Evolutionary conservation across 2,797 vertebrate species (phyloP).

Genomic region (Parauchenoglanis ngamensis): DNA sequence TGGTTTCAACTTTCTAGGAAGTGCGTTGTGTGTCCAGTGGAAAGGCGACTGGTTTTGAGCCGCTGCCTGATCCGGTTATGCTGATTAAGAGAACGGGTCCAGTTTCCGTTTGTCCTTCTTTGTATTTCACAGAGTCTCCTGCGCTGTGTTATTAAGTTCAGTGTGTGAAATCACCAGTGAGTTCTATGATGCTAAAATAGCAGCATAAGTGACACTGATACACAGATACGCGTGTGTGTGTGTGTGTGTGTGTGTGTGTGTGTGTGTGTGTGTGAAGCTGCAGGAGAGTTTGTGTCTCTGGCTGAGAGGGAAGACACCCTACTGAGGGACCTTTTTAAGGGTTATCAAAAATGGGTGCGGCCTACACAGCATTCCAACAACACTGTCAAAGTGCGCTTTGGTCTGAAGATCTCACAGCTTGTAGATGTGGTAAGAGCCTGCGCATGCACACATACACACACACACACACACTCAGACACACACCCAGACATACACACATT

Average conservation of each 20-base stretch:
- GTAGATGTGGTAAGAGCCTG: slow-evolving; percentile 90
- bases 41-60: background rate
- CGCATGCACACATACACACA: background rate
- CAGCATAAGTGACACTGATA: background rate
- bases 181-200: background rate
- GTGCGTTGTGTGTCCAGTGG: background rate
- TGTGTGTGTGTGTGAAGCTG: slow-evolving; percentile 57
- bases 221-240: slow-evolving; percentile 22
- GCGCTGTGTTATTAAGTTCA: background rate
- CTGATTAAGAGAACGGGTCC: slow-evolving; percentile 39
- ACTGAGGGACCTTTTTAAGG: slow-evolving; percentile 86
- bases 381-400: slow-evolving; percentile 88
- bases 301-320: slow-evolving; percentile 87
- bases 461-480: background rate
- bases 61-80: slow-evolving; percentile 20
- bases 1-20: background rate
- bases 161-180: background rate
- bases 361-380: slow-evolving; percentile 86
- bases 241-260: slow-evolving; percentile 45
- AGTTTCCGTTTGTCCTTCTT: slow-evolving; percentile 46
- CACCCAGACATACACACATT: background rate
- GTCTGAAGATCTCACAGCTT: slow-evolving; percentile 95
- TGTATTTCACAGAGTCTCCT: slow-evolving; percentile 1
- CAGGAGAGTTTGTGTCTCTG: slow-evolving; percentile 76
- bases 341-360: slow-evolving; percentile 94